These are phyloP conservation scores for Mya arenaria DNA, from an alignment of 1,140 invertebrate genomes.

Conservation along the genomic window DNA sequence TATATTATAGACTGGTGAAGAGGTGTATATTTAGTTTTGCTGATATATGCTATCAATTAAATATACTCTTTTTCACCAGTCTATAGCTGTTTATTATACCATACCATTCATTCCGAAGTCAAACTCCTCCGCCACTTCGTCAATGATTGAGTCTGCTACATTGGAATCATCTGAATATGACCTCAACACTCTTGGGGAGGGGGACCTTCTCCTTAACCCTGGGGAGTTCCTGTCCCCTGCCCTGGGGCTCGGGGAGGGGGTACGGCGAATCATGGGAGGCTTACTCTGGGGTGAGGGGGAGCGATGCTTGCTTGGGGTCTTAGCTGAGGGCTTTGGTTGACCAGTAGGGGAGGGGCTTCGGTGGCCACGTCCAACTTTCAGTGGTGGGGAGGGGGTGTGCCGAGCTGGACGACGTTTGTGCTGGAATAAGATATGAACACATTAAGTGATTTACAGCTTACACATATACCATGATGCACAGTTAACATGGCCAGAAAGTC, in stretches of 20 bases:
- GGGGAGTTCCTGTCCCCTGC: constrained; percentile 7
- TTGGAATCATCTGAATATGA: constrained; percentile 62
- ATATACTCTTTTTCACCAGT: too few species aligned
- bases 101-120: constrained; percentile 59
- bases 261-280: constrained; percentile 45
- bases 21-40: too few species aligned
- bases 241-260: constrained; percentile 48
- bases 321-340: not conserved
- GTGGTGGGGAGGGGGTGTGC: constrained; percentile 6
- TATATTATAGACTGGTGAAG: too few species aligned
- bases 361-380: constrained; percentile 7
- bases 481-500: too few species aligned
- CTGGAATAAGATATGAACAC: too few species aligned
- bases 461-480: too few species aligned
- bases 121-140: constrained; percentile 61
- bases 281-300: constrained; percentile 30
- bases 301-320: not conserved
- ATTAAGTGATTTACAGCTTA: too few species aligned
- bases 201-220: constrained; percentile 38
- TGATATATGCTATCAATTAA: too few species aligned
- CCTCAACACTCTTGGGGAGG: constrained; percentile 29
- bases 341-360: constrained; percentile 24
- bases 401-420: constrained; percentile 5
- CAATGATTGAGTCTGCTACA: constrained; percentile 62
- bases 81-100: not conserved